Base-by-base conservation (phyloP, 2,113 vertebrate species). In the Callospermophilus lateralis region DNA sequence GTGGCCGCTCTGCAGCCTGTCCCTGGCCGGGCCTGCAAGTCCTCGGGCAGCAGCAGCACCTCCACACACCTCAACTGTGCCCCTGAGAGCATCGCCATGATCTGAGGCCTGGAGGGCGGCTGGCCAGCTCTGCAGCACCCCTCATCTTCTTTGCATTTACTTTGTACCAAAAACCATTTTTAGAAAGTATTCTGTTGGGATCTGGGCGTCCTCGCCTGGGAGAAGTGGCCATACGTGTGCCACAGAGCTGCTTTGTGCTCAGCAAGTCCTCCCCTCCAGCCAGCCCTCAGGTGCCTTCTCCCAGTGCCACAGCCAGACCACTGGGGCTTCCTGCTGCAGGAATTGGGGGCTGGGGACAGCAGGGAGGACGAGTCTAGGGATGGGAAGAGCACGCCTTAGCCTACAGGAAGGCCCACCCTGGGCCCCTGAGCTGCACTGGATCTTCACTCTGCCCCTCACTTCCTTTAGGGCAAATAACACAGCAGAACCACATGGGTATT, bases 61-160 rank as follows among this genome's bases (percentile, higher is more conserved):
- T 99, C 99, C 61, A 99, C 99, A 7, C 99, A 99, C 97, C 99
- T 99, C 98, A 99, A 99, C 98, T 99, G 99, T 96, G 99, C 99
- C 80, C 99, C 99, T 0, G 99, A 99, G 98, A 99, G 99, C 96
- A 99, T 99, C 19, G 99, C 99, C 98, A 99, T 99, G 99, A 99
- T 99, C 97, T 98, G 90, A 95, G 77, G 63, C 22, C 77, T 83
- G 93, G 81, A 55, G 55, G 84, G 86, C 55, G 76, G 86, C 92
- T 78, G 76, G 87, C 76, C 95, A 34, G 12, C 65, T 93, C 83
- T n/a, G 0, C 51, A 65, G 73, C 34, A 67, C 72, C 65, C 81
- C 9, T 1, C 51, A 39, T 48, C 81, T 28, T 80, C 84, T 86
- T 81, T 34, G 96, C 65, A 4, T 72, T 98, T 96, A 86, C 95